phyloP scores from a whole-genome alignment of 2,797 vertebrate species.

The Martes flavigula region DNA sequence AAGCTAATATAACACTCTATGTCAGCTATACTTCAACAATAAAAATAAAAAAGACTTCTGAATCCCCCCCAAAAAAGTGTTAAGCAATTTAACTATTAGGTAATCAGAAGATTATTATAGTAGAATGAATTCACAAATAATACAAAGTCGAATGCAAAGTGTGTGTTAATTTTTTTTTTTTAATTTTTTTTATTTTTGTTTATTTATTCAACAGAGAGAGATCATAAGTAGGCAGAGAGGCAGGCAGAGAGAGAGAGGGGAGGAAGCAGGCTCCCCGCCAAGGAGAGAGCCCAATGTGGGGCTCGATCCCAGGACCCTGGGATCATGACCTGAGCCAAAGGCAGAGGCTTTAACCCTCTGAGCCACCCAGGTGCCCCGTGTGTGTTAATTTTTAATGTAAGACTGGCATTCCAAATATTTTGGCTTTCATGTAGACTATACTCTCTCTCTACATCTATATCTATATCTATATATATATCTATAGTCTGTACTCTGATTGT shows the following conservation, averaged over 20 bases:
- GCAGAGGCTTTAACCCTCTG: no score
- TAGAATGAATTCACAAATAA: neutral
- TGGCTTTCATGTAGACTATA: neutral
- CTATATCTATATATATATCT: no score
- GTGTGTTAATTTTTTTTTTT: neutral
- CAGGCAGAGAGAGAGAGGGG: no score
- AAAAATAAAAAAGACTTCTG: neutral
- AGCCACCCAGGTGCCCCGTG: no score
- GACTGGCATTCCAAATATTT: neutral
- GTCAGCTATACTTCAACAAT: neutral
- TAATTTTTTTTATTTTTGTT: no score
- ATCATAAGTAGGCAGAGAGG: no score
- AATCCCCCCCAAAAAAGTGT: neutral
- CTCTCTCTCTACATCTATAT: no score
- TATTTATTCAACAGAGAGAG: no score
- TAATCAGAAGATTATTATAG: neutral
- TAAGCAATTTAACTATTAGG: neutral
- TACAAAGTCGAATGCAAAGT: neutral
- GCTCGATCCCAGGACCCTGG: no score
- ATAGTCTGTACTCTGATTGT: neutral
- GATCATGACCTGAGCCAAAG: no score
- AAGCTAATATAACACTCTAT: neutral
- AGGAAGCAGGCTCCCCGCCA: no score
- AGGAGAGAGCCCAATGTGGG: no score
- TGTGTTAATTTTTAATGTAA: neutral